Evolutionary conservation across 2,113 vertebrate genomes (phyloP).

Genomic region (Psammodynastes pulverulentus): DNA sequence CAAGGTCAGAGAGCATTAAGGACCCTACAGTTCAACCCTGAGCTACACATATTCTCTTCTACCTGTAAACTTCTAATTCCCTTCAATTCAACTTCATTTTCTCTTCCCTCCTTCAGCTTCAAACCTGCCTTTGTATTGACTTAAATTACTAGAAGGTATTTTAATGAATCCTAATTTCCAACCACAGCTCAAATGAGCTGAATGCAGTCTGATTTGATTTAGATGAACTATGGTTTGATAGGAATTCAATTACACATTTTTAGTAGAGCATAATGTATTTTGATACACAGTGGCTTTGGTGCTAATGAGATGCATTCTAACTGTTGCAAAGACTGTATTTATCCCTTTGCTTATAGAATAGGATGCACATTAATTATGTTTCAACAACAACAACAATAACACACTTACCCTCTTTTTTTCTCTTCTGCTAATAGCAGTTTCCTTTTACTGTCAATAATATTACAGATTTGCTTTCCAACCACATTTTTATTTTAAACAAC

Average conservation of each 20-base stretch:
- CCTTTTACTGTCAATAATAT: conserved; percentile 38
- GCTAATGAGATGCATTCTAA: conserved; percentile 63
- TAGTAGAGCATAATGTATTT: conserved; percentile 49
- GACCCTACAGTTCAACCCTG: background rate
- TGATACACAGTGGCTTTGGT: conserved; percentile 48
- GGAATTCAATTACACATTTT: conserved; percentile 61
- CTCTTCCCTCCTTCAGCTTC: background rate
- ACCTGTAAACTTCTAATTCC: background rate
- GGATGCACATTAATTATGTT: conserved; percentile 63
- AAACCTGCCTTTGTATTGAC: background rate
- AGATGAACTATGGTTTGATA: conserved; percentile 60
- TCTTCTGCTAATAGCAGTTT: conserved; percentile 48
- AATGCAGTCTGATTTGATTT: conserved; percentile 41
- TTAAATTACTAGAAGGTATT: conserved; percentile 24
- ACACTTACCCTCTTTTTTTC: conserved; percentile 53
- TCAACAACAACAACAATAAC: conserved; percentile 37
- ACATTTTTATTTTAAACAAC: conserved; percentile 51
- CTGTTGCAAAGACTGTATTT: conserved; percentile 55
- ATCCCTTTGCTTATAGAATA: conserved; percentile 46
- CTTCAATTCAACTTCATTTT: background rate
- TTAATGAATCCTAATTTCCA: conserved; percentile 56
- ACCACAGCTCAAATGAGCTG: conserved; percentile 35
- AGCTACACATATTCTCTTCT: background rate
- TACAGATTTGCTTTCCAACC: conserved; percentile 53
- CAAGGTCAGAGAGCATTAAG: background rate